Evolutionary conservation across 2,113 vertebrate genomes (phyloP).

Genomic region (Damaliscus lunatus): DNA sequence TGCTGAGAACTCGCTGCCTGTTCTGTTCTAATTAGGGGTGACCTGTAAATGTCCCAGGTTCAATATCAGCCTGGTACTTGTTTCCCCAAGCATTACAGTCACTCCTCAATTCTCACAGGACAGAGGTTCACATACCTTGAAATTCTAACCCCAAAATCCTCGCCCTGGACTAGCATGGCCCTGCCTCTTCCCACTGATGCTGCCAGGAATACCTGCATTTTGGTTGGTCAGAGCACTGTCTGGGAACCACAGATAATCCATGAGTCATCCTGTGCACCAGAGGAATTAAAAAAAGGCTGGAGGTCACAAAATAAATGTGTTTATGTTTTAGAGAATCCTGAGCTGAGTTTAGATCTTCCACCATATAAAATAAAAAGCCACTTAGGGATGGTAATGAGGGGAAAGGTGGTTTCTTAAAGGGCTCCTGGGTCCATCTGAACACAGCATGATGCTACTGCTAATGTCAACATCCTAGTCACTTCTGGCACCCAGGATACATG

Average conservation of each 20-base stretch:
- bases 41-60: background rate
- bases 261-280: background rate
- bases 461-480: background rate
- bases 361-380: background rate
- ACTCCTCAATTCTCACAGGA: background rate
- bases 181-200: background rate
- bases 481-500: background rate
- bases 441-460: background rate
- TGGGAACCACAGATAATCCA: background rate
- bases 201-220: accelerated
- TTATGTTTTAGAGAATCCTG: background rate
- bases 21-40: background rate
- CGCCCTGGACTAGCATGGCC: accelerated
- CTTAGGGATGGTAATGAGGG: background rate
- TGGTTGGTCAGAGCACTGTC: background rate
- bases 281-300: background rate
- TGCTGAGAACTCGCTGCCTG: background rate
- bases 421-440: background rate
- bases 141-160: background rate
- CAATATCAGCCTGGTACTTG: background rate
- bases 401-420: background rate
- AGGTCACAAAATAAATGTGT: background rate
- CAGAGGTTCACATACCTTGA: background rate
- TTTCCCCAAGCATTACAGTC: background rate
- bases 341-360: background rate